Evolutionary conservation across 1,140 invertebrate species (phyloP).

Genomic region (Mycetomoellerius zeteki): DNA sequence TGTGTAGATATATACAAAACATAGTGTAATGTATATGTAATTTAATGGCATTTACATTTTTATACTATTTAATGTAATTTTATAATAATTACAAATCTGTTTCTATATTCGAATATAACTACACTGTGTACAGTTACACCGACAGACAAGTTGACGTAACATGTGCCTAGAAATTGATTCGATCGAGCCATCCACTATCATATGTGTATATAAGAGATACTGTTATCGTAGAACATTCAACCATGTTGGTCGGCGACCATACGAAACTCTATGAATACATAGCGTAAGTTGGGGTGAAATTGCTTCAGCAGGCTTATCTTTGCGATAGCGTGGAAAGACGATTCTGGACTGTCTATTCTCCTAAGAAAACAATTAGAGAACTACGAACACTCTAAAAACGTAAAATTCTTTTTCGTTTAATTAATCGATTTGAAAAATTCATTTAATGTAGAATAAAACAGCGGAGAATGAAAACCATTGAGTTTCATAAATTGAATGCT

Average conservation of each 20-base stretch:
- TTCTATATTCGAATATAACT: neutral
- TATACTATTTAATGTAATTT: neutral
- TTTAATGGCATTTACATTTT: neutral
- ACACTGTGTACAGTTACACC: neutral
- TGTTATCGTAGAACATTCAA: constrained; percentile 39
- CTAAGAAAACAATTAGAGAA: constrained; percentile 14
- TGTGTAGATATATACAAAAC: neutral
- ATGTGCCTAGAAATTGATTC: constrained; percentile 52
- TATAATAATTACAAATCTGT: neutral
- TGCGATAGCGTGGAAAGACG: neutral
- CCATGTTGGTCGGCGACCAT: constrained; percentile 34
- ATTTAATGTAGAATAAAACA: neutral
- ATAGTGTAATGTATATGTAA: neutral
- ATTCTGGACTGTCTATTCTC: neutral
- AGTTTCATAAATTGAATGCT: constrained; percentile 19
- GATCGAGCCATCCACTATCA: constrained; percentile 52
- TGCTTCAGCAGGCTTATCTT: constrained; percentile 42
- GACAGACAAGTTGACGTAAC: constrained; percentile 48
- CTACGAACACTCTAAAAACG: neutral
- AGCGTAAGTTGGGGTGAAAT: constrained; percentile 37
- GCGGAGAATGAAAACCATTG: neutral
- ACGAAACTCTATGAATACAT: constrained; percentile 57
- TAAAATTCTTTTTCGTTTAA: neutral
- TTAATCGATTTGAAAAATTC: constrained; percentile 13
- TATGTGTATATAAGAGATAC: constrained; percentile 45